Evolutionary conservation across 2,888 invertebrate species (phyloP).

Genomic region (Lepetodrilus schrolli): DNA sequence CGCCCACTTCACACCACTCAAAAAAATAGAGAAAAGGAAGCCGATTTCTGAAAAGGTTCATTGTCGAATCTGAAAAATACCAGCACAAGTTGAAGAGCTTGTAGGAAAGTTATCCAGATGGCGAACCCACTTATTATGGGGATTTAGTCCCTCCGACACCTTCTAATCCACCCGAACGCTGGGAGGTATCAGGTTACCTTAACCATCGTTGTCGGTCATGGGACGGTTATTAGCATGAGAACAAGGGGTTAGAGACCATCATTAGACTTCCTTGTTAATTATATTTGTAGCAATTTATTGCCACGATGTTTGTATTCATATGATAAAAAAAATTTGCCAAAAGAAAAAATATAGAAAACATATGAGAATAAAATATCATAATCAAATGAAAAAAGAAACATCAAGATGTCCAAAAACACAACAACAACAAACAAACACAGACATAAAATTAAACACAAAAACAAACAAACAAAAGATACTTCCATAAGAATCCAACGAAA

Average conservation of each 20-base stretch:
- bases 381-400: too few relatives aligned
- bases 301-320: background rate
- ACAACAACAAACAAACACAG: too few relatives aligned
- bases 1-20: background rate
- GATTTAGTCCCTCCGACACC: background rate
- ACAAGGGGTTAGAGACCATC: background rate
- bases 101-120: background rate
- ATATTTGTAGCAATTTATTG: background rate
- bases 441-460: too few relatives aligned
- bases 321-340: too few relatives aligned
- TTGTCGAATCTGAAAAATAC: background rate
- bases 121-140: background rate
- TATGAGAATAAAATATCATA: too few relatives aligned
- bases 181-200: background rate
- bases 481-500: too few relatives aligned
- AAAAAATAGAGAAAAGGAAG: background rate
- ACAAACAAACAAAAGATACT: too few relatives aligned
- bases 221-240: background rate
- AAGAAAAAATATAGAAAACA: too few relatives aligned
- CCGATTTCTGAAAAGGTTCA: background rate
- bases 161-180: background rate
- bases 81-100: background rate
- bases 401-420: too few relatives aligned
- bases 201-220: background rate
- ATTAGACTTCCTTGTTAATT: too few relatives aligned